phyloP scores from a whole-genome alignment of 2,113 vertebrate genomes.

The Gorsachius goisagi region DNA sequence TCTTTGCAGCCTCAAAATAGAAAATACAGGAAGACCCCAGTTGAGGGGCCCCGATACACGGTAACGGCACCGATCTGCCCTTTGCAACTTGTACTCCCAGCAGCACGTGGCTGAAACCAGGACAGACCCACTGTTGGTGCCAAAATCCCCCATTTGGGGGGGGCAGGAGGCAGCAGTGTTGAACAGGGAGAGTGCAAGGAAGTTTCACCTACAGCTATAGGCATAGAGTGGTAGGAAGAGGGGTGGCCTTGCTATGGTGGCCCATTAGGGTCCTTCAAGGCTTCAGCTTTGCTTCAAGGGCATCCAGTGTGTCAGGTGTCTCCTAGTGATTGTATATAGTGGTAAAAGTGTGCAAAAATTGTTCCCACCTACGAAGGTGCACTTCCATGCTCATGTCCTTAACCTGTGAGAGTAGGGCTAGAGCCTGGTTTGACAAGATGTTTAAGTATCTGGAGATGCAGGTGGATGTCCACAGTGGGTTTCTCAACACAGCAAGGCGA shows the following conservation, averaged over 20 bases:
- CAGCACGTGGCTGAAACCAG: neutral
- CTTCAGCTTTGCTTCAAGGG: neutral
- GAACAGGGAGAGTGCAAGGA: neutral
- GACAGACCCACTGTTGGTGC: neutral
- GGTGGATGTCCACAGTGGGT: neutral
- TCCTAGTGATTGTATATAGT: neutral
- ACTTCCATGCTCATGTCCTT: neutral
- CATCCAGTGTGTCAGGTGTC: neutral
- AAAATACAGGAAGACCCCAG: neutral
- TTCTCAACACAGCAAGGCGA: neutral
- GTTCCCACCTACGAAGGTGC: neutral
- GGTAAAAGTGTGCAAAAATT: neutral
- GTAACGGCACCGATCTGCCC: neutral
- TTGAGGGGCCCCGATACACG: rapidly evolving
- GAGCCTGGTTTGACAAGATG: neutral
- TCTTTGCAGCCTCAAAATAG: neutral
- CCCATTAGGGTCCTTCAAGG: neutral
- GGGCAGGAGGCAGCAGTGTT: neutral
- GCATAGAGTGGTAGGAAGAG: rapidly evolving
- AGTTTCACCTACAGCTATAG: neutral
- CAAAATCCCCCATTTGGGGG: rapidly evolving
- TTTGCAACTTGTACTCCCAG: neutral
- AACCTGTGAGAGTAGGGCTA: neutral
- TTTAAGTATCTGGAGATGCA: neutral
- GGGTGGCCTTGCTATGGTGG: neutral